phyloP scores from a whole-genome alignment of 2,113 vertebrate genomes.

The Oncorhynchus kisutch region DNA sequence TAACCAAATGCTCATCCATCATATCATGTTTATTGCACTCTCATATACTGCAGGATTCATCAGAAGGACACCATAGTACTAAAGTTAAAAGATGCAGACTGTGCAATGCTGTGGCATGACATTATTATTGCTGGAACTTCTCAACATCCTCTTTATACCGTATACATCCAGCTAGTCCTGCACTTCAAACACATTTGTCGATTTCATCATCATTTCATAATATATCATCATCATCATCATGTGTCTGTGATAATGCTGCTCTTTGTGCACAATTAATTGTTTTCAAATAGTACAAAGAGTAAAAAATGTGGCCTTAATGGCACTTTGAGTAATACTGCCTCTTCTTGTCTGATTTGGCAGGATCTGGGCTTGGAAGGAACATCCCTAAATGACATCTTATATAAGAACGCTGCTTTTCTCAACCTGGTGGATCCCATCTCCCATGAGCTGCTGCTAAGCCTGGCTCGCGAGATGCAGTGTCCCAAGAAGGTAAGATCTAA shows the following conservation, averaged over 20 bases:
- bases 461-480: slow-evolving; percentile 88
- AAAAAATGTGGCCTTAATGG: not conserved
- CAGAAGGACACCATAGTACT: not conserved
- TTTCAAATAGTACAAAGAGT: not conserved
- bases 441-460: too few species aligned
- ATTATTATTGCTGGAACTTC: not conserved
- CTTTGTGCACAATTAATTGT: not conserved
- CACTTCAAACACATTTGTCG: not conserved
- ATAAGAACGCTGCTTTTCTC: slow-evolving; percentile 87
- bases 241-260: not conserved
- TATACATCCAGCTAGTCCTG: not conserved
- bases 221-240: too few species aligned
- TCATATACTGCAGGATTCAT: not conserved
- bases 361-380: slow-evolving; percentile 87
- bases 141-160: not conserved
- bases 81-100: not conserved
- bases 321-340: not conserved
- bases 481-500: slow-evolving; percentile 89
- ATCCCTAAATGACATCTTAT: slow-evolving; percentile 87
- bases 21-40: not conserved
- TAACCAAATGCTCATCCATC: too few species aligned
- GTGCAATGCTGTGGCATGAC: not conserved
- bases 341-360: slow-evolving; percentile 62
- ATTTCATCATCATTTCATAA: too few species aligned
- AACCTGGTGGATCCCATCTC: slow-evolving; percentile 93